phyloP scores from a whole-genome alignment of 2,113 vertebrate genomes.

The Acanthochromis polyacanthus region DNA sequence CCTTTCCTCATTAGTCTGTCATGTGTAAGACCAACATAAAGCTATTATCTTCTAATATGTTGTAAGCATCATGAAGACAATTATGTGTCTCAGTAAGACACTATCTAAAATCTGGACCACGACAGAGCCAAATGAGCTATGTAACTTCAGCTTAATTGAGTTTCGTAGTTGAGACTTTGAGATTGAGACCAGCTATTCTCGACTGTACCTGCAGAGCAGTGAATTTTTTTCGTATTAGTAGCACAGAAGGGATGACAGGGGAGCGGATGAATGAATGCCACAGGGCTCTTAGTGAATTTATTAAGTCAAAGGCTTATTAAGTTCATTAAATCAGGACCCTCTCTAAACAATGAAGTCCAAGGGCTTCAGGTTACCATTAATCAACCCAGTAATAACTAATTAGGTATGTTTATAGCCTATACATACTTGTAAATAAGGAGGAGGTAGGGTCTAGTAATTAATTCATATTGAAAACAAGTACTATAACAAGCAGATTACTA shows the following conservation, averaged over 20 bases:
- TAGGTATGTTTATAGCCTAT: background rate
- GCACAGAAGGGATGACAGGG: constrained; percentile 2
- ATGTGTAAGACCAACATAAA: background rate
- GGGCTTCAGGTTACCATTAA: background rate
- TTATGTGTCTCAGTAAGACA: background rate
- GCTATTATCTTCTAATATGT: background rate
- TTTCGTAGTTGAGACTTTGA: too few relatives aligned
- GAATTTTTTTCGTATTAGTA: background rate
- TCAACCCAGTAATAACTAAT: background rate
- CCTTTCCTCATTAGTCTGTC: too few relatives aligned
- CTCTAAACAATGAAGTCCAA: background rate
- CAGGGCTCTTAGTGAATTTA: background rate
- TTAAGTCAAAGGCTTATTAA: background rate
- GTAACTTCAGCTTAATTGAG: too few relatives aligned
- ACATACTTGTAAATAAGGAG: background rate
- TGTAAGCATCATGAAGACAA: background rate
- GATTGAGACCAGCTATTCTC: background rate
- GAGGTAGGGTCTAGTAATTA: too few relatives aligned
- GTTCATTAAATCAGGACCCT: background rate
- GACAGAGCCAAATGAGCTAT: too few relatives aligned
- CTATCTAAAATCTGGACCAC: too few relatives aligned
- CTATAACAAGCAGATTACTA: background rate
- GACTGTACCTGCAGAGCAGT: background rate
- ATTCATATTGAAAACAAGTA: too few relatives aligned
- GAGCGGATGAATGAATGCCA: background rate